These are phyloP conservation scores for Acyrthosiphon pisum DNA, from an alignment of 1,140 invertebrate species.

Conservation along the genomic window DNA sequence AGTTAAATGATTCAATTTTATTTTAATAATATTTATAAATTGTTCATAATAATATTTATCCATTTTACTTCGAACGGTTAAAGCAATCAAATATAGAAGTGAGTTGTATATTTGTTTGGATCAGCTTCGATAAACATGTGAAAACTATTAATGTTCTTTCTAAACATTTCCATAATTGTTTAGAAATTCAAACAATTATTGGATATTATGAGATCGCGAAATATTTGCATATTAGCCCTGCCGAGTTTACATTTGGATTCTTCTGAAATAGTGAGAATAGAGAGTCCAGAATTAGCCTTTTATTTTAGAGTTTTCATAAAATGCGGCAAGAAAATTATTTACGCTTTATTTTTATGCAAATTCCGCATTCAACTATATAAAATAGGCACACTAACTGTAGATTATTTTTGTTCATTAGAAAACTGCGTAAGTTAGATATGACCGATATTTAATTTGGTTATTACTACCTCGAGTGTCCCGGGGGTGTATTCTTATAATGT, in stretches of 20 bases:
- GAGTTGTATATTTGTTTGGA: background rate
- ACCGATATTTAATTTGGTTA: background rate
- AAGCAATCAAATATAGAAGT: background rate
- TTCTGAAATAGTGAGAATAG: constrained; percentile 73
- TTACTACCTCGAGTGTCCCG: background rate
- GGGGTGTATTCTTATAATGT: background rate
- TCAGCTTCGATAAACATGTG: background rate
- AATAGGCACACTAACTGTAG: background rate
- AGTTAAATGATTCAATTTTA: too few species aligned
- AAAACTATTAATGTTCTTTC: background rate
- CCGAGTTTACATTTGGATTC: constrained; percentile 93
- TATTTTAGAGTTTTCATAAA: background rate
- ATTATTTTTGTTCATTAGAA: background rate
- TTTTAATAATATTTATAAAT: background rate
- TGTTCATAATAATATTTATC: background rate
- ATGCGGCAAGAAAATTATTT: background rate
- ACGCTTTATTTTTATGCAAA: background rate
- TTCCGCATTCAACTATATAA: background rate
- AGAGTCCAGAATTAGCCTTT: background rate
- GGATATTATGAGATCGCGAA: constrained; percentile 91
- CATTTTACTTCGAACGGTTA: background rate
- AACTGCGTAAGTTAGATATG: background rate
- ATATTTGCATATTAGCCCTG: constrained; percentile 87
- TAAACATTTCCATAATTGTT: background rate
- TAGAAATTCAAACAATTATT: constrained; percentile 84